Evolutionary conservation across 2,888 invertebrate species (phyloP).

Genomic region (Maniola hyperantus): DNA sequence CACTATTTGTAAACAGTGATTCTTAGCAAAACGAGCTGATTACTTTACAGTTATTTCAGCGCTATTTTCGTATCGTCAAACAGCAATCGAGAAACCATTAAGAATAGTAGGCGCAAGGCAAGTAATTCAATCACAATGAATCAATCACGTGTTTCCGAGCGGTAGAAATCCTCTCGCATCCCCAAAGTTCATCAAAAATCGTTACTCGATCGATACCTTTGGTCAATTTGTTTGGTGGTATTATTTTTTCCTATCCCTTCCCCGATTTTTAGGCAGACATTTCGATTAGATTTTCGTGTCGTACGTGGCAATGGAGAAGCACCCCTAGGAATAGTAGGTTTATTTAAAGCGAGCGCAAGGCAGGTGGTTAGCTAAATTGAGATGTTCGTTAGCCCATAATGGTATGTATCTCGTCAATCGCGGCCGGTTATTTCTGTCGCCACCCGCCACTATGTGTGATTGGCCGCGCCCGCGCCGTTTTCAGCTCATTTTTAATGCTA

Average conservation of each 20-base stretch:
- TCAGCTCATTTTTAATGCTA: conserved; percentile 43
- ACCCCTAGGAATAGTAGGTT: conserved; percentile 37
- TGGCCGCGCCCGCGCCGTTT: conserved; percentile 42
- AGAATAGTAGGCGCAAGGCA: too few relatives aligned
- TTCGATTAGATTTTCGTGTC: neutral
- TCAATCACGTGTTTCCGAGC: too few relatives aligned
- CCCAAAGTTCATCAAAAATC: too few relatives aligned
- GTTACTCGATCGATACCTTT: too few relatives aligned
- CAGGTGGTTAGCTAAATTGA: conserved; percentile 59
- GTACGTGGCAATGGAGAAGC: conserved; percentile 6
- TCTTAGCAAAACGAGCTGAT: too few relatives aligned
- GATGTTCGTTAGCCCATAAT: conserved; percentile 60
- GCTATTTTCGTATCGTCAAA: too few relatives aligned
- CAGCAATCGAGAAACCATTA: too few relatives aligned
- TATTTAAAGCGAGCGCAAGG: conserved; percentile 49
- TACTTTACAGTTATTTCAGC: too few relatives aligned
- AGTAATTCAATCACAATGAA: too few relatives aligned
- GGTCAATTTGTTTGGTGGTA: neutral
- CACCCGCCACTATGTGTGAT: conserved; percentile 48
- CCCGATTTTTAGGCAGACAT: neutral
- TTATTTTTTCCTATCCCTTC: neutral
- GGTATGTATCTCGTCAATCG: conserved; percentile 59
- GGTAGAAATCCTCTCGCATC: too few relatives aligned
- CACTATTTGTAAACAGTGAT: too few relatives aligned
- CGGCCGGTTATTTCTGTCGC: conserved; percentile 52